phyloP scores from a whole-genome alignment of 2,888 invertebrate genomes.

The Agrilus biguttatus region DNA sequence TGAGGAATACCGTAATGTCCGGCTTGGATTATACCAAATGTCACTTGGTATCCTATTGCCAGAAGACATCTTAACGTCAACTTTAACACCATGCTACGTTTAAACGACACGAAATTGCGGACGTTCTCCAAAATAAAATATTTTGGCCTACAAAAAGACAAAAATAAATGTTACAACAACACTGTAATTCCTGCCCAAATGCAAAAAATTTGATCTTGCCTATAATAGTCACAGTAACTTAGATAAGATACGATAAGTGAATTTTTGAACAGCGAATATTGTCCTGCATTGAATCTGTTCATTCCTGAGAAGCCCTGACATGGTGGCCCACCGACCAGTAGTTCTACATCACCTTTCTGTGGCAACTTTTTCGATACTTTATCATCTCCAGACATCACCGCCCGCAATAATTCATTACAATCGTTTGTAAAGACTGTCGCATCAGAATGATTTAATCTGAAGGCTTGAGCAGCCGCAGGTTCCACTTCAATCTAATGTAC shows the following conservation, averaged over 20 bases:
- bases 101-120: constrained; percentile 72
- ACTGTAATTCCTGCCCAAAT: neutral
- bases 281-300: constrained; percentile 74
- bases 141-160: constrained; percentile 37
- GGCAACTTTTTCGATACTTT: constrained; percentile 35
- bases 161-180: neutral
- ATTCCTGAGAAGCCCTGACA: constrained; percentile 84
- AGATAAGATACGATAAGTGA: constrained; percentile 69
- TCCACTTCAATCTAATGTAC: constrained; percentile 50
- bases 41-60: constrained; percentile 77
- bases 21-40: constrained; percentile 75
- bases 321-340: constrained; percentile 76
- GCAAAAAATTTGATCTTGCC: constrained; percentile 23
- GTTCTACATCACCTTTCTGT: constrained; percentile 63
- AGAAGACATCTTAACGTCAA: constrained; percentile 59
- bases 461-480: constrained; percentile 65
- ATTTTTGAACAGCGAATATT: constrained; percentile 76
- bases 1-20: constrained; percentile 78
- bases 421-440: constrained; percentile 69
- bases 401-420: constrained; percentile 56
- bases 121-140: constrained; percentile 79
- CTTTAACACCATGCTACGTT: constrained; percentile 67
- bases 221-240: constrained; percentile 73
- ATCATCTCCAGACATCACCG: constrained; percentile 45
- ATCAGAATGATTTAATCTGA: constrained; percentile 56